Evolutionary conservation across 2,888 invertebrate genomes (phyloP).

Genomic region (Pandemis cinnamomeana): DNA sequence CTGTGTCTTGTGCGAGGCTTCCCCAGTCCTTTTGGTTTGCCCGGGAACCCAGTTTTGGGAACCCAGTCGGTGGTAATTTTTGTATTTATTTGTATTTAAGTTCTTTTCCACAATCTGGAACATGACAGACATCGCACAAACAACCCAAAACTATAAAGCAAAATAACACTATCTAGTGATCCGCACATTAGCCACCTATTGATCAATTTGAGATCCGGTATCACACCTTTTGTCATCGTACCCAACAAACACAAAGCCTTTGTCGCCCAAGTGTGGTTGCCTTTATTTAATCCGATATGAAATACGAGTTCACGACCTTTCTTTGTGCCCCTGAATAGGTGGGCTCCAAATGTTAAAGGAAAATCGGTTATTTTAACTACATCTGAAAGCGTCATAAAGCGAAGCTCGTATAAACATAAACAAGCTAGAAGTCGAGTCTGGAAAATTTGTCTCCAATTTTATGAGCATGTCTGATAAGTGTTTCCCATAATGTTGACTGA

Average conservation of each 20-base stretch:
- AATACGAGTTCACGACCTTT: conserved; percentile 28
- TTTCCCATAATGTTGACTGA: conserved; percentile 1
- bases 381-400: conserved; percentile 7
- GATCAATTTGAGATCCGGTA: conserved; percentile 14
- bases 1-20: no score
- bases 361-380: conserved; percentile 20
- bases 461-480: conserved; percentile 6
- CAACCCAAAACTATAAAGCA: not conserved
- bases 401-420: conserved; percentile 8
- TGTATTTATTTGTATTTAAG: not conserved
- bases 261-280: conserved; percentile 24
- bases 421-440: not conserved
- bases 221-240: conserved; percentile 15
- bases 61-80: no score
- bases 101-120: not conserved
- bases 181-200: conserved; percentile 8
- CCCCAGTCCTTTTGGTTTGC: no score
- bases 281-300: conserved; percentile 27
- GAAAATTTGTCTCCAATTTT: conserved; percentile 11
- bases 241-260: conserved; percentile 18
- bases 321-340: conserved; percentile 9
- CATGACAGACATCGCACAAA: not conserved
- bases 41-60: no score
- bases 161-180: conserved; percentile 1
- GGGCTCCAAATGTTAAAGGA: conserved; percentile 15